Percentiles rank a stretch among this genome's conserved stretches.
phyloP scores from a whole-genome alignment of 2,113 vertebrate genomes.

The Leucoraja erinaceus region DNA sequence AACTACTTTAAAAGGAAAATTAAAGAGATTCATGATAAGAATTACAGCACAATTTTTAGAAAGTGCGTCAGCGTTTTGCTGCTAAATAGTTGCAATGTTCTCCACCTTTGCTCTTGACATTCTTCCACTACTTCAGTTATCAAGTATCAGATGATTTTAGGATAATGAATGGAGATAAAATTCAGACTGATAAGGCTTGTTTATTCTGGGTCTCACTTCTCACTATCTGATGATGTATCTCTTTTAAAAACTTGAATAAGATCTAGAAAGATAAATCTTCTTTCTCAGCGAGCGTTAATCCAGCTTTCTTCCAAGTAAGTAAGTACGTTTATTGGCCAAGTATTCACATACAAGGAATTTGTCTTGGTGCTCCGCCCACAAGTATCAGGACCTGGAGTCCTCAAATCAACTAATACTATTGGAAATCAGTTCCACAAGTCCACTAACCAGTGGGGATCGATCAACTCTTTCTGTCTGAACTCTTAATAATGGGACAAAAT shows the following conservation, averaged over 20 bases:
- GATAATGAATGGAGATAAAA: not conserved
- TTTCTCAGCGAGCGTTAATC: not conserved
- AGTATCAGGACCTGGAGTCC: not conserved
- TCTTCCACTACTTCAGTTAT: not conserved
- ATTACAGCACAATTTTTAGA: not conserved
- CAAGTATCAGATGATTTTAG: not conserved
- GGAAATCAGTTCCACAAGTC: not conserved
- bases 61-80: not conserved
- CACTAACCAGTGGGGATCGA: not conserved
- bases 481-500: not conserved
- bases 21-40: not conserved
- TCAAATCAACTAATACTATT: not conserved
- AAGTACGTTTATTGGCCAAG: too few species aligned
- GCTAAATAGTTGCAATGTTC: not conserved
- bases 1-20: slow-evolving; percentile 3
- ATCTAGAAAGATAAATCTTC: not conserved
- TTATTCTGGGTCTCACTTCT: not conserved
- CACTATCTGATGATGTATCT: not conserved
- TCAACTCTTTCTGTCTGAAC: not conserved
- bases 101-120: not conserved
- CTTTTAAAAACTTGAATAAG: not conserved
- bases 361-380: too few species aligned
- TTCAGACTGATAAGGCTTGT: not conserved
- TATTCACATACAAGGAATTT: too few species aligned
- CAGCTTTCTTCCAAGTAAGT: not conserved